phyloP scores from a whole-genome alignment of 1,140 invertebrate species.

The Sinella curviseta region DNA sequence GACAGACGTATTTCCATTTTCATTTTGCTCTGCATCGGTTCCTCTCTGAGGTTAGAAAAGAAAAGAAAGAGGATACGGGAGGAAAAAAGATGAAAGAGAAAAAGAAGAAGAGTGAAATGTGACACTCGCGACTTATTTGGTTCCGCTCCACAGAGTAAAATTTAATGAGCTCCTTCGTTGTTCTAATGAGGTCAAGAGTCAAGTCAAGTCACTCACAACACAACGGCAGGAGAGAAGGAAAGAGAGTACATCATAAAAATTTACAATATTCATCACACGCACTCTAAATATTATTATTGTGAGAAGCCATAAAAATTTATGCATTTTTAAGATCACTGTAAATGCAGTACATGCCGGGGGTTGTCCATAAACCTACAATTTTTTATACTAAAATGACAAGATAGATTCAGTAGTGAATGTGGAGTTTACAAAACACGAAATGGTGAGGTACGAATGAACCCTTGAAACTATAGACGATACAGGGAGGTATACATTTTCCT shows the following conservation, averaged over 20 bases:
- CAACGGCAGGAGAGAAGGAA: too few relatives aligned
- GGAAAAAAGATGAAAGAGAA: not conserved
- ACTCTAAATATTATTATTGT: not conserved
- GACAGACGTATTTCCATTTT: not conserved
- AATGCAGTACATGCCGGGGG: too few relatives aligned
- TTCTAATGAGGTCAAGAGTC: conserved; percentile 30
- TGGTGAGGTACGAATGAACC: not conserved
- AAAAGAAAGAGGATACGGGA: not conserved
- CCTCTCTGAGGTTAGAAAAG: not conserved
- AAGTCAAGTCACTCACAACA: conserved; percentile 13
- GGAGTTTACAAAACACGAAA: not conserved
- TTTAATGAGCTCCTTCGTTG: conserved; percentile 29
- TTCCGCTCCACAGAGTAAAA: conserved; percentile 5
- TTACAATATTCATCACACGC: not conserved
- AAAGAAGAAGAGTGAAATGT: conserved; percentile 14
- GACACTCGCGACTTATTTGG: conserved; percentile 14
- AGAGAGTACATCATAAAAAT: not conserved
- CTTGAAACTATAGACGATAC: too few relatives aligned
- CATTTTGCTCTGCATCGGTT: not conserved
- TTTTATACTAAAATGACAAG: too few relatives aligned
- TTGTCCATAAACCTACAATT: too few relatives aligned
- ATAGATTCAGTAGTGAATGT: too few relatives aligned
- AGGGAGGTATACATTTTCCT: too few relatives aligned
- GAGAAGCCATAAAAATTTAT: not conserved
- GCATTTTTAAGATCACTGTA: not conserved